Percentiles rank a stretch among this genome's conserved stretches.
Conservation (phyloP, 1,140 invertebrate species). For the Palaemon carinicauda region DNA sequence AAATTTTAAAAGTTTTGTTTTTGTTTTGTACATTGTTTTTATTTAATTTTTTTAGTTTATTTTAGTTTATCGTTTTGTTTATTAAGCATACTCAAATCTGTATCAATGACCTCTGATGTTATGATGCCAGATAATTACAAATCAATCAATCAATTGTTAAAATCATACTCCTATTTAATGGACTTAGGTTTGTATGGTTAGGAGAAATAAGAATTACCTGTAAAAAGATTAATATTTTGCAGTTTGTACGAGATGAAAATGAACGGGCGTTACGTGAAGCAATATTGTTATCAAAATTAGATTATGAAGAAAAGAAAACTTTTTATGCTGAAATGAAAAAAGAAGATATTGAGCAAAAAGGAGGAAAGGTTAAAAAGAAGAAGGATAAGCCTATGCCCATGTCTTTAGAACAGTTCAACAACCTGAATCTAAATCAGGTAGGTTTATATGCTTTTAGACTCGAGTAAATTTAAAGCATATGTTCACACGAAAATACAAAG, state of each 20-base stretch:
- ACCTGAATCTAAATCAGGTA: slow-evolving; percentile 61
- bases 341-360: slow-evolving; percentile 58
- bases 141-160: too few species aligned
- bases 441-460: not conserved
- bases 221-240: slow-evolving; percentile 30
- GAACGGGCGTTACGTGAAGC: slow-evolving; percentile 75
- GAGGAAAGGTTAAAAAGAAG: slow-evolving; percentile 66
- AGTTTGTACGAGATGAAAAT: slow-evolving; percentile 73
- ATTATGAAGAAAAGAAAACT: slow-evolving; percentile 74
- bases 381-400: slow-evolving; percentile 72
- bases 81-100: too few species aligned
- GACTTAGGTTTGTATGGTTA: too few species aligned
- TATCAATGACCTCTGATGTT: too few species aligned
- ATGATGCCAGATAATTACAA: too few species aligned
- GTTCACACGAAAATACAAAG: too few species aligned
- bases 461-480: not conserved
- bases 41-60: too few species aligned
- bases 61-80: too few species aligned
- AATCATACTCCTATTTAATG: too few species aligned
- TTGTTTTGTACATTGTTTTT: too few species aligned
- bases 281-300: slow-evolving; percentile 74
- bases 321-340: slow-evolving; percentile 67
- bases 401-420: slow-evolving; percentile 75
- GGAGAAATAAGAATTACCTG: too few species aligned
- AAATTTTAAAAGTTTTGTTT: too few species aligned